A percentile compares a stretch with the other conserved stretches of the same genome.
phyloP scores from a whole-genome alignment of 1,140 invertebrate genomes.

The Aphelenchoides besseyi region DNA sequence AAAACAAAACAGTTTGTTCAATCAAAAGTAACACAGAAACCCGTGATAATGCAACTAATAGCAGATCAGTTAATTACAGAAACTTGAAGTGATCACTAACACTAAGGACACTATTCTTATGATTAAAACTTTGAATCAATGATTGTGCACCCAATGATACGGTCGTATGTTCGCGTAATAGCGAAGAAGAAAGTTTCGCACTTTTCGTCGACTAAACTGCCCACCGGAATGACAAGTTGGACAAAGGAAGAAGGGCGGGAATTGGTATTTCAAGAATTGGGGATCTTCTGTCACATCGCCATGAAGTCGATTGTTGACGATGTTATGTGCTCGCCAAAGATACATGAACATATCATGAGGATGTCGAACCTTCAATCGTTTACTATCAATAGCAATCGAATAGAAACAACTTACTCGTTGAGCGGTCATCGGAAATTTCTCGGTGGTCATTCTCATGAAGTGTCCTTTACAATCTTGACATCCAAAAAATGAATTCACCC shows the following conservation, averaged over 20 bases:
- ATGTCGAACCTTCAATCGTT: conserved; percentile 48
- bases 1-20: no score
- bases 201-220: conserved; percentile 58
- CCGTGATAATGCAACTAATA: no score
- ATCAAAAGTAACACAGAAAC: no score
- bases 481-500: conserved; percentile 62
- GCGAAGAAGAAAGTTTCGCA: conserved; percentile 60
- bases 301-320: conserved; percentile 60
- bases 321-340: conserved; percentile 61
- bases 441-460: conserved; percentile 63
- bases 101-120: no score
- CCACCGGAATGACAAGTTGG: conserved; percentile 60
- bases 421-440: conserved; percentile 59
- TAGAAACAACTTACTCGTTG: conserved; percentile 47
- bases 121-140: no score
- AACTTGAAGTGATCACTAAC: no score
- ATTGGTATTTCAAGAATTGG: conserved; percentile 61
- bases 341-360: conserved; percentile 61
- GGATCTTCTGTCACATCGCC: conserved; percentile 60
- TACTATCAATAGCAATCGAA: neutral
- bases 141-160: conserved; percentile 35
- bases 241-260: conserved; percentile 61
- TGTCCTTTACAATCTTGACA: conserved; percentile 57
- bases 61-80: no score
- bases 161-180: conserved; percentile 58